Evolutionary conservation across 2,113 vertebrate species (phyloP), one percentile per base, ranked within the genome.

Genomic region (Cygnus buccinator): DNA sequence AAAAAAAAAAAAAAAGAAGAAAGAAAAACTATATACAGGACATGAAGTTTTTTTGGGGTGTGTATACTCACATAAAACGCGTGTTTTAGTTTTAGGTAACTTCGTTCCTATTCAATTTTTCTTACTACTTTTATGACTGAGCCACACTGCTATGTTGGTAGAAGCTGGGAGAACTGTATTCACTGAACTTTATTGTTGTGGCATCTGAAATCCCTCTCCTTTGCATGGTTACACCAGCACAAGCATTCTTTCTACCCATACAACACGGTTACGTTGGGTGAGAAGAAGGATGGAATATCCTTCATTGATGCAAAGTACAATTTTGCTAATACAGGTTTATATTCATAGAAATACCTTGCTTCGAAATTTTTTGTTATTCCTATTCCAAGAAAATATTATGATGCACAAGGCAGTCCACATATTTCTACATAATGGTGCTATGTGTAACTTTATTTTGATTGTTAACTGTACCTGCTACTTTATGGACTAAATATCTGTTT

Each of bases 51-150:
- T 84, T 84, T 91, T 65, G 59, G 89, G 87, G 72, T 90, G 9
- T 76, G n/a, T 74, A 33, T 74, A 44, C 35, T 93, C 2, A 2
- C 18, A 50, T 62, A 41, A 85, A 87, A 68, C 46, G 20, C 8
- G 16, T 44, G 14, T 90, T 76, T 87, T 63, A 79, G 61, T 87
- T 48, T 80, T n/a, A 16, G 18, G 11, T 82, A 75, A 72, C 22
- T 75, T 39, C 82, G 29, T 73, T 55, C 76, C 54, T 80, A 3
- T 73, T 91, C 43, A 84, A 18, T 41, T 73, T 86, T 84, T 76
- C 54, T 54, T 87, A 78, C 68, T 87, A 5, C 67, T 94, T 94
- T 86, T 83, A 73, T 89, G 87, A 78, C 77, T 91, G 84, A 91
- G 85, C 75, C 78, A 50, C 71, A 73, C 80, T 21, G n/a, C 72